These are phyloP conservation scores for Galaxea fascicularis DNA, from an alignment of 92 coral and sea anemone genomes.

Conservation along the genomic window DNA sequence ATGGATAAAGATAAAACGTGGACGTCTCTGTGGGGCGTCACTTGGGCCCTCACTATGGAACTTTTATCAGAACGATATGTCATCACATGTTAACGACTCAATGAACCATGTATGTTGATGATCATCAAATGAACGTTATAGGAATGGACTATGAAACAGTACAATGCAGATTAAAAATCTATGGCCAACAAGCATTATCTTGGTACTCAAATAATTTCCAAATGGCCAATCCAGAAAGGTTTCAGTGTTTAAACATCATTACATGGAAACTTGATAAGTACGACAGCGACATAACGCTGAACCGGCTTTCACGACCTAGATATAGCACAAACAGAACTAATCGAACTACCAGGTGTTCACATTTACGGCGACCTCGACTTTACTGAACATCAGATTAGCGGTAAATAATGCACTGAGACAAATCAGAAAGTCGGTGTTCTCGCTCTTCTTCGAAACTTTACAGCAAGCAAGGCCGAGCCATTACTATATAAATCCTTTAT, in stretches of 20 bases:
- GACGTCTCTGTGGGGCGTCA: too few species aligned
- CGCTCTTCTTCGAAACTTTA: neutral
- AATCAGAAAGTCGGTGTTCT: slow-evolving; percentile 3
- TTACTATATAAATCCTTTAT: too few species aligned
- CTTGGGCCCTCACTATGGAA: too few species aligned
- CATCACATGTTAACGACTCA: too few species aligned
- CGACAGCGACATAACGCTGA: neutral
- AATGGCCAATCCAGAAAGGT: slow-evolving; percentile 27
- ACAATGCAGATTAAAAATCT: neutral
- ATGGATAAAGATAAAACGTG: too few species aligned
- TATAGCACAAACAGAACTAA: neutral
- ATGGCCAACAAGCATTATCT: neutral
- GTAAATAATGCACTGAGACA: neutral
- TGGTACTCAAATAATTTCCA: neutral
- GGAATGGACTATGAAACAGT: too few species aligned
- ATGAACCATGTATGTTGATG: too few species aligned
- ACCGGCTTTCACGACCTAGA: neutral
- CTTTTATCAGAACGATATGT: too few species aligned
- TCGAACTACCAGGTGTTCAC: neutral
- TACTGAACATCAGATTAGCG: neutral
- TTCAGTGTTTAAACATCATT: neutral
- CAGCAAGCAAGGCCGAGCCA: slow-evolving; percentile 7
- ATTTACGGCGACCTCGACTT: neutral
- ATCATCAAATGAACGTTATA: too few species aligned
- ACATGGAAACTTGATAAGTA: neutral